Percentiles rank a stretch among this genome's conserved stretches.
phyloP scores from a whole-genome alignment of 2,888 invertebrate species.

The Synergus itoensis region DNA sequence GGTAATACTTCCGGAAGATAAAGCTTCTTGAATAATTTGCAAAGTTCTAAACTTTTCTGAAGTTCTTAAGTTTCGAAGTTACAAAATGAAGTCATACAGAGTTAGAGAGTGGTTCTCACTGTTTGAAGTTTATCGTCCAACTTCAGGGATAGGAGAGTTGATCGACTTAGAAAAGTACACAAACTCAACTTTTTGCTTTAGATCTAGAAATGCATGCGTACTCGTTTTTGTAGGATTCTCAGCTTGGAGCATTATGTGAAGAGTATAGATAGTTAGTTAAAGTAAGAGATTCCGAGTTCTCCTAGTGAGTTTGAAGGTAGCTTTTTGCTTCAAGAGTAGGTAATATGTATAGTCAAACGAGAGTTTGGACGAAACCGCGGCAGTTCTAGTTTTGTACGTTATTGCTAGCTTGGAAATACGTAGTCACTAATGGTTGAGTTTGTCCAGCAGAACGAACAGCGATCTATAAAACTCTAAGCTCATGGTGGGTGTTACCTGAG shows the following conservation, averaged over 20 bases:
- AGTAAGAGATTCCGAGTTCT: not conserved
- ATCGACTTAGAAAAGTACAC: constrained; percentile 22
- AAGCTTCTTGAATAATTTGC: constrained; percentile 30
- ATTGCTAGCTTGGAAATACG: not conserved
- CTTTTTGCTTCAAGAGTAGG: not conserved
- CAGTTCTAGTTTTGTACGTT: not conserved
- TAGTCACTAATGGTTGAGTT: constrained; percentile 2
- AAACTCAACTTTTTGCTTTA: not conserved
- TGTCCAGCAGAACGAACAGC: not conserved
- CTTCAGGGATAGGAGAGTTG: constrained; percentile 36
- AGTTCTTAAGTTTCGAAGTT: constrained; percentile 14
- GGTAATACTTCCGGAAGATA: not conserved
- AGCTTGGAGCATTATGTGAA: not conserved
- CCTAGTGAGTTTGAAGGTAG: not conserved
- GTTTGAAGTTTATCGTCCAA: constrained; percentile 35
- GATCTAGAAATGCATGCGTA: not conserved
- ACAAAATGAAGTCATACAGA: constrained; percentile 32
- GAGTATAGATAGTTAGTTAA: not conserved
- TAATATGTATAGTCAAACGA: not conserved
- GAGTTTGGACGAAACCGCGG: not conserved
- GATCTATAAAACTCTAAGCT: constrained; percentile 16
- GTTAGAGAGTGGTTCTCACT: constrained; percentile 5
- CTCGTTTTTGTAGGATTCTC: not conserved
- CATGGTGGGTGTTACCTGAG: constrained; percentile 8
- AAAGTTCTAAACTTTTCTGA: constrained; percentile 9